phyloP scores from a whole-genome alignment of 2,113 vertebrate genomes.

The Promerops cafer region DNA sequence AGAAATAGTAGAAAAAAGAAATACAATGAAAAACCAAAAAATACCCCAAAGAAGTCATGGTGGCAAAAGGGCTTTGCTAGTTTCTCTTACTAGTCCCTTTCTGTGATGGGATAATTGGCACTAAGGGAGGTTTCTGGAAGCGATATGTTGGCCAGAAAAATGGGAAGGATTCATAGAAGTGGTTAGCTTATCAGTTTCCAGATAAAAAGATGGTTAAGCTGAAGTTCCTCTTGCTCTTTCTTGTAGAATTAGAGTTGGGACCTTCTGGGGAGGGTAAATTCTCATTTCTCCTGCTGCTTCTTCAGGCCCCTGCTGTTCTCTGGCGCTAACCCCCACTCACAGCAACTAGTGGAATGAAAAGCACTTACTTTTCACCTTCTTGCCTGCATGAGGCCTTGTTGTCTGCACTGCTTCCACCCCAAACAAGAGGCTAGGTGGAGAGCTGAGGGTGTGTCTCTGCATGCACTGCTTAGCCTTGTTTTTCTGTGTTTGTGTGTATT shows the following conservation, averaged over 20 bases:
- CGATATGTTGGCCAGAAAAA: not conserved
- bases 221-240: not conserved
- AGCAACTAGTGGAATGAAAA: slow-evolving; percentile 23
- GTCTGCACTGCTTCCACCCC: slow-evolving; percentile 12
- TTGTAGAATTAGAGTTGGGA: not conserved
- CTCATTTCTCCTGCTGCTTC: slow-evolving; percentile 14
- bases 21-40: not conserved
- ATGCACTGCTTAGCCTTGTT: slow-evolving; percentile 24
- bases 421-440: not conserved
- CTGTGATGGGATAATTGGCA: not conserved
- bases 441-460: not conserved
- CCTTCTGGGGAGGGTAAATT: not conserved
- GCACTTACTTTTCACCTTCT: not conserved
- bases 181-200: not conserved
- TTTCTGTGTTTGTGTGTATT: not conserved
- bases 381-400: slow-evolving; percentile 14
- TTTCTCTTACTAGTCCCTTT: not conserved
- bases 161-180: not conserved
- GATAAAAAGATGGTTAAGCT: not conserved
- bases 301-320: not conserved
- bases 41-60: not conserved
- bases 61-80: not conserved
- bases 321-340: slow-evolving; percentile 20
- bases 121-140: not conserved
- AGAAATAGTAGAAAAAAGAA: not conserved